Evolutionary conservation across 2,888 invertebrate genomes (phyloP).

Genomic region (Drosophila subsilvestris): DNA sequence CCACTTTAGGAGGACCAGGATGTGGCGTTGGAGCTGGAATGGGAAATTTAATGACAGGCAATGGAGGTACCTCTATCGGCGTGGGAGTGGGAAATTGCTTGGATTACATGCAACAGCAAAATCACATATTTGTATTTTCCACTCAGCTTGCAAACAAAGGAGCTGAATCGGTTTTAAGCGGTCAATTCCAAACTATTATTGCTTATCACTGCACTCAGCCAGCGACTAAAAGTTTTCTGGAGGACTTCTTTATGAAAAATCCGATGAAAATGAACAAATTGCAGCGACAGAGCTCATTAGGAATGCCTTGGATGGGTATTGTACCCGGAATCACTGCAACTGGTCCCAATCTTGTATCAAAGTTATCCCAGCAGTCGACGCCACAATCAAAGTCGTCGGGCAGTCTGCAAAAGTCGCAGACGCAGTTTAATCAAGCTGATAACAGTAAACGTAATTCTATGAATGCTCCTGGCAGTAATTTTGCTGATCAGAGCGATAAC

Average conservation of each 20-base stretch:
- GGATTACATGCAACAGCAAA: slow-evolving; percentile 95
- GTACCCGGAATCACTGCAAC: slow-evolving; percentile 10
- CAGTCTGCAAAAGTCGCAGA: slow-evolving; percentile 38
- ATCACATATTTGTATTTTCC: slow-evolving; percentile 98
- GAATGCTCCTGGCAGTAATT: slow-evolving; percentile 13
- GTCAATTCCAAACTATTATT: slow-evolving; percentile 95
- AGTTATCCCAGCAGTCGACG: slow-evolving; percentile 28
- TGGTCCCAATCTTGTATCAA: slow-evolving; percentile 11
- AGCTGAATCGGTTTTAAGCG: slow-evolving; percentile 95
- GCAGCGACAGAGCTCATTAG: slow-evolving; percentile 88
- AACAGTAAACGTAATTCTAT: slow-evolving; percentile 43
- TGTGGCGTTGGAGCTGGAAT: slow-evolving; percentile 18
- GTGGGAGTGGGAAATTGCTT: slow-evolving; percentile 60
- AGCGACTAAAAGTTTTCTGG: slow-evolving; percentile 96
- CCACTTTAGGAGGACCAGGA: slow-evolving; percentile 6
- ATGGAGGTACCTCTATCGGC: slow-evolving; percentile 9
- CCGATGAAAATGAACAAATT: slow-evolving; percentile 95
- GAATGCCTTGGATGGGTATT: slow-evolving; percentile 37
- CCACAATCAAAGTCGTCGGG: slow-evolving; percentile 45
- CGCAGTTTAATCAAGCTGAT: slow-evolving; percentile 50
- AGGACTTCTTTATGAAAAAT: slow-evolving; percentile 91
- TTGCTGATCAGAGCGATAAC: slow-evolving; percentile 54
- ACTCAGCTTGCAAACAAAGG: slow-evolving; percentile 97
- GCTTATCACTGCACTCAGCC: slow-evolving; percentile 98
- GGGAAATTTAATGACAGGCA: slow-evolving; percentile 15